Conservation (phyloP, 1,140 invertebrate species). For the Drosophila murphyi region DNA sequence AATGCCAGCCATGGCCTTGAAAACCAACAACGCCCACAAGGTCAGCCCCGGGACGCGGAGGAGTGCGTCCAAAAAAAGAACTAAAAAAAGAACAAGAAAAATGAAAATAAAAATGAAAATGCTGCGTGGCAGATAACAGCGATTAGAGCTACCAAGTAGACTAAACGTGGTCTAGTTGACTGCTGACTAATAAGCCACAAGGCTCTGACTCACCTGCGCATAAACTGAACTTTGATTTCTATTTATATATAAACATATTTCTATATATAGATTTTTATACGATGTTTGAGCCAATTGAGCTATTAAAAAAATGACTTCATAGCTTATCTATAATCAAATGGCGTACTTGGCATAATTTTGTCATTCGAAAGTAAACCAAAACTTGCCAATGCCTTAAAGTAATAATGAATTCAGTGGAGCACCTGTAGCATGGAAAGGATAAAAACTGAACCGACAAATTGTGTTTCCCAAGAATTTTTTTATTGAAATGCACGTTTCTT, state of each 20-base stretch:
- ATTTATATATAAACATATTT: constrained; percentile 1
- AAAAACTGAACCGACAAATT: too few species aligned
- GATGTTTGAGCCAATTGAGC: background rate
- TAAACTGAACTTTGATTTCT: constrained; percentile 28
- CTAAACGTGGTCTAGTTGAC: background rate
- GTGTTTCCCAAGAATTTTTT: background rate
- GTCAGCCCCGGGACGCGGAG: constrained; percentile 20
- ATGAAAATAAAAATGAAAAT: background rate
- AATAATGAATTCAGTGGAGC: too few species aligned
- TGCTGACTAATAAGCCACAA: constrained; percentile 34
- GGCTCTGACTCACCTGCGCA: constrained; percentile 37
- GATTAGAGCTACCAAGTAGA: background rate
- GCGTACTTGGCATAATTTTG: too few species aligned
- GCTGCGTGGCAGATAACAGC: constrained; percentile 2
- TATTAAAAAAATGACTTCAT: constrained; percentile 5
- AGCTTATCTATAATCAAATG: background rate
- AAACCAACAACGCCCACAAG: constrained; percentile 19
- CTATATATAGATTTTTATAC: background rate
- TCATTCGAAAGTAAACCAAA: background rate
- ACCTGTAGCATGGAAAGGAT: too few species aligned
- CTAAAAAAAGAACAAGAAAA: background rate
- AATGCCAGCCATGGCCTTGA: constrained; percentile 26
- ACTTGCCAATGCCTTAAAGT: background rate
- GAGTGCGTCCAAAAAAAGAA: constrained; percentile 30
- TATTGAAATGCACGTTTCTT: background rate